Base-by-base conservation (phyloP, 2,113 vertebrate species). In the Crotalus viridis region DNA sequence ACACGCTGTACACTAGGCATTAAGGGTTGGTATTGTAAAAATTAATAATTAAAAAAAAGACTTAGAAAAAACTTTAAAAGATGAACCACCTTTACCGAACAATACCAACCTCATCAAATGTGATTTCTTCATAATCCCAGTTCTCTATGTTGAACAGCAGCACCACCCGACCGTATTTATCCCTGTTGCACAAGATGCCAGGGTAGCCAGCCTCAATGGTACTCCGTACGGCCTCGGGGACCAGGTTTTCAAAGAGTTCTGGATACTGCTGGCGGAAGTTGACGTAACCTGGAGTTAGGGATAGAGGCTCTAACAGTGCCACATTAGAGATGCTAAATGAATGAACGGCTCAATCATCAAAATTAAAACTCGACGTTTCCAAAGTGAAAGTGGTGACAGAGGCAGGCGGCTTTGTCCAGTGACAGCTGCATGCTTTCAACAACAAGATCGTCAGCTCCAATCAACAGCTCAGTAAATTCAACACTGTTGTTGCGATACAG, bases 71-170 rank as follows among this genome's bases (percentile, higher is more conserved):
- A 5, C 61, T 6, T 55, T 21, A 43, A 6, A 2, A 17, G 56
- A 9, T 10, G 10, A 51, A 39, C 26, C 26, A 0, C 6, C 7
- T 92, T 43, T 22, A 2, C 55, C 26, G 1, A 2, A 12, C 39
- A n/a, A 61, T 54, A 51, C 97, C 96, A 94, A 98, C 99, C 98
- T 99, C 99, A 33, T 99, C 99, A 0, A 99, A 99, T 46, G 99
- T 99, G 97, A 99, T 98, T 96, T 99, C 99, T 95, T 99, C 99
- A 0, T 98, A 98, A 95, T 99, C 99, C 99, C 99, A 99, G 98
- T 98, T 98, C 96, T 99, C 98, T 1, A 99, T 99, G 96, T 99
- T 99, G 98, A 99, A 99, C 95, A 99, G 98, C 97, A 99, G 97
- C 88, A 99, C 98, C 28, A 98, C 99, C 3, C 98, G 98, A 7